A percentile compares a stretch with the other conserved stretches of the same genome.
phyloP scores from a whole-genome alignment of 1,140 invertebrate species.

The Lasioglossum baleicum region DNA sequence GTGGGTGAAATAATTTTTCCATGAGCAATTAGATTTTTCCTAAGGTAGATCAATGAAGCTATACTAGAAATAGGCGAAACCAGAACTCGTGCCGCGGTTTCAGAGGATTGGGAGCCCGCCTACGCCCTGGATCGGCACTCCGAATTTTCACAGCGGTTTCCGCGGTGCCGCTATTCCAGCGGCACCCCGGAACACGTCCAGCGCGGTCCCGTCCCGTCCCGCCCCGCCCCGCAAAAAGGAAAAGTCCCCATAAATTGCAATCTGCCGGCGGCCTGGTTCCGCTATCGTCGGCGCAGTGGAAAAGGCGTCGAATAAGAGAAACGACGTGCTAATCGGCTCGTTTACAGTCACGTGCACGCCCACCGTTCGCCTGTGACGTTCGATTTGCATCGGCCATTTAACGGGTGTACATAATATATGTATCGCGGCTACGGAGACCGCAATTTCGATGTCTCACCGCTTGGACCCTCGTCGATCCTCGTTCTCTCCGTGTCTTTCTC shows the following conservation, averaged over 20 bases:
- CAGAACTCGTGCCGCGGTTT: too few relatives aligned
- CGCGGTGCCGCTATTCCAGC: not conserved
- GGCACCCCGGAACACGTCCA: not conserved
- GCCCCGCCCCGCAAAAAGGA: constrained; percentile 12
- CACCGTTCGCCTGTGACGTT: constrained; percentile 70
- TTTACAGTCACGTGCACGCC: constrained; percentile 75
- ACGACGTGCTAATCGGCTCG: constrained; percentile 71
- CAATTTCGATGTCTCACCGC: constrained; percentile 54
- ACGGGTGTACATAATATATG: constrained; percentile 63
- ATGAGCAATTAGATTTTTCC: too few relatives aligned
- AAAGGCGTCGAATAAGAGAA: constrained; percentile 63
- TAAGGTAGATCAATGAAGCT: too few relatives aligned
- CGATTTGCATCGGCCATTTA: constrained; percentile 67
- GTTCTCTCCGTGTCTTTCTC: not conserved
- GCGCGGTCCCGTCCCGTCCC: not conserved
- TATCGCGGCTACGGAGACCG: constrained; percentile 41
- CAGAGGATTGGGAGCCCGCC: too few relatives aligned
- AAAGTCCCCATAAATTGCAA: constrained; percentile 38
- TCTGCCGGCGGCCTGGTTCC: constrained; percentile 31
- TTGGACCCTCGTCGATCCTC: constrained; percentile 47
- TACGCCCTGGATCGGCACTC: too few relatives aligned
- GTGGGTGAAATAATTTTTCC: too few relatives aligned
- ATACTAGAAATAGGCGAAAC: too few relatives aligned
- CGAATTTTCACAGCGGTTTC: not conserved
- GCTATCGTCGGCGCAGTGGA: constrained; percentile 39